Evolutionary conservation across 2,797 vertebrate species (phyloP), one percentile per base, ranked within the genome.

Genomic region (Meriones psammophilus): DNA sequence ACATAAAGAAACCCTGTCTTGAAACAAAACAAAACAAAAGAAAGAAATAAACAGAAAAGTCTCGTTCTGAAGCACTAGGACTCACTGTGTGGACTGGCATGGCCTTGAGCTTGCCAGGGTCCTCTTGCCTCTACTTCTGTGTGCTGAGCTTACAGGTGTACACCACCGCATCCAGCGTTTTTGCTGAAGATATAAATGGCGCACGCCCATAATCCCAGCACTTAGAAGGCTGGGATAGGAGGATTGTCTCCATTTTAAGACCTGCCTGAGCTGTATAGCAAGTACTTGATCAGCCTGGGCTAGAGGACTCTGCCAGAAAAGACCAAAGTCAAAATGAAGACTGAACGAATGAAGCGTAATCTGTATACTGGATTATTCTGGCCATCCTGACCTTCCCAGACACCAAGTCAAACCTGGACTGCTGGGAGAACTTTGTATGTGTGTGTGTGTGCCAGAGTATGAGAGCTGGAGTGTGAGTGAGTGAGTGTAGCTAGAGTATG

Each of bases 81-180:
- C 68, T 73, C 50, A 73, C 50, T 39, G 18, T 58, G 66, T 3
- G 50, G 50, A 30, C n/a, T 56, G 56, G 14, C 68, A 4, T 42
- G n/a, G n/a, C 22, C 26, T 73, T 73, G n/a, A 77, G 4, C 28
- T 89, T 22, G 3, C 36, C 56, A 14, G 22, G 56, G 20, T 62
- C 17, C 10, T 74, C 54, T 54, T 60, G 69, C 17, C 26, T 42
- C 9, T 1, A 10, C 56, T 74, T 62, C 28, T 39, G 24, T 15
- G 28, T 33, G 56, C 73, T 64, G 87, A 42, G 18, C n/a, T 64
- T 15, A n/a, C 39, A 46, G 3, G 39, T 15, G 30, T 12, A n/a
- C 0, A 42, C 36, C 8, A n/a, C 33, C 6, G 46, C 30, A 33
- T 0, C 4, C 1, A 46, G 8, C 42, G 4, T 42, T 42, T 5